Conservation (phyloP, 2,797 vertebrate species). For the Gymnoscopelus microlampas region DNA sequence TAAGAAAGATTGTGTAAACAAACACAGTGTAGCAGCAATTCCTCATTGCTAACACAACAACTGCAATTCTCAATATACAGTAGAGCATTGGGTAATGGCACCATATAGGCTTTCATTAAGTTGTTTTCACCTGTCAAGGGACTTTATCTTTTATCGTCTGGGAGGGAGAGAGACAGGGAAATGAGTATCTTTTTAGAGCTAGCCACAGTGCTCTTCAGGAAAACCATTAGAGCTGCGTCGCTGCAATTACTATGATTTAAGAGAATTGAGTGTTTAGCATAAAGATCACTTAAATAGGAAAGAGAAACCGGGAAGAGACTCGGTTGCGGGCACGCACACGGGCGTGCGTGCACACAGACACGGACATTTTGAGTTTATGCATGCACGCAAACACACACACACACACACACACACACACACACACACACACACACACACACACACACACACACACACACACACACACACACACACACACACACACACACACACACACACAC, state of each 20-base stretch:
- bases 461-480: neutral
- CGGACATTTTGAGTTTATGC: no score
- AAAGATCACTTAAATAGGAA: neutral
- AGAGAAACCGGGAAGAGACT: neutral
- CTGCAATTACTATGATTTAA: slow-evolving; percentile 11
- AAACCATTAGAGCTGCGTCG: slow-evolving; percentile 15
- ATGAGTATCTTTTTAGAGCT: neutral
- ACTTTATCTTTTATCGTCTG: neutral
- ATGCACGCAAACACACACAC: neutral
- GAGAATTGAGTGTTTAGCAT: slow-evolving; percentile 11
- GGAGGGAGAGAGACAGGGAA: neutral
- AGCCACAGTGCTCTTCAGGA: slow-evolving; percentile 17
- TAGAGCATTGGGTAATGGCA: neutral
- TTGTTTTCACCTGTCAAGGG: neutral
- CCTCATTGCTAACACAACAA: no score
- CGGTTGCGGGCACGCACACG: neutral
- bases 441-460: slow-evolving; percentile 2
- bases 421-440: neutral
- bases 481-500: neutral
- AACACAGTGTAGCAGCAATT: no score
- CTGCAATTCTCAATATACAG: no score
- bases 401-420: slow-evolving; percentile 4
- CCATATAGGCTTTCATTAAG: neutral
- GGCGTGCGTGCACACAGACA: neutral
- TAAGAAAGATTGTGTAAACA: no score